phyloP scores from a whole-genome alignment of 1,140 invertebrate genomes.

The Orchestia grillus region DNA sequence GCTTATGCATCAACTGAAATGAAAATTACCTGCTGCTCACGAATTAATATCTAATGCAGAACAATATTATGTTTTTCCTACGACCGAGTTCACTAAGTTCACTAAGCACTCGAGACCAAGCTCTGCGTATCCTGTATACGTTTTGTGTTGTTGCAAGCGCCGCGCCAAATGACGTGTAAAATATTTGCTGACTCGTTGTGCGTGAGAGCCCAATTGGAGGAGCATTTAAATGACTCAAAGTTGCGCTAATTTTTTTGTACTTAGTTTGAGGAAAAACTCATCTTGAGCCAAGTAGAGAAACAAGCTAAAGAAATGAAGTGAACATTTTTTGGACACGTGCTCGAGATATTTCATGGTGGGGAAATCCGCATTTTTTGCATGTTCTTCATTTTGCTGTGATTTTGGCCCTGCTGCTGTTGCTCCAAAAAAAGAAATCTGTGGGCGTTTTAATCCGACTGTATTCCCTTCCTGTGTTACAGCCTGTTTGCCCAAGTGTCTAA shows the following conservation, averaged over 20 bases:
- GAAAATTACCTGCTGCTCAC: neutral
- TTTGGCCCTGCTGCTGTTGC: neutral
- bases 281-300: neutral
- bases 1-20: neutral
- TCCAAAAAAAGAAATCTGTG: no score
- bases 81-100: no score
- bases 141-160: neutral
- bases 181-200: neutral
- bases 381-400: neutral
- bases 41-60: neutral
- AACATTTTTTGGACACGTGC: neutral
- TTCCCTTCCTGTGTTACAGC: slow-evolving; percentile 63
- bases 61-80: neutral
- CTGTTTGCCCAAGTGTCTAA: slow-evolving; percentile 71
- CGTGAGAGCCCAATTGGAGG: neutral
- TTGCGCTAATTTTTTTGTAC: neutral
- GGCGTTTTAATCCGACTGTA: neutral
- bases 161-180: neutral
- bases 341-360: neutral
- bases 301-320: neutral
- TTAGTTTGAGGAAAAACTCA: neutral
- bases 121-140: neutral
- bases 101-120: no score
- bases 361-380: neutral
- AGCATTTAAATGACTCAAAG: neutral